These are phyloP conservation scores for Hipposideros armiger DNA, from an alignment of 2,113 vertebrate genomes.

Conservation along the genomic window DNA sequence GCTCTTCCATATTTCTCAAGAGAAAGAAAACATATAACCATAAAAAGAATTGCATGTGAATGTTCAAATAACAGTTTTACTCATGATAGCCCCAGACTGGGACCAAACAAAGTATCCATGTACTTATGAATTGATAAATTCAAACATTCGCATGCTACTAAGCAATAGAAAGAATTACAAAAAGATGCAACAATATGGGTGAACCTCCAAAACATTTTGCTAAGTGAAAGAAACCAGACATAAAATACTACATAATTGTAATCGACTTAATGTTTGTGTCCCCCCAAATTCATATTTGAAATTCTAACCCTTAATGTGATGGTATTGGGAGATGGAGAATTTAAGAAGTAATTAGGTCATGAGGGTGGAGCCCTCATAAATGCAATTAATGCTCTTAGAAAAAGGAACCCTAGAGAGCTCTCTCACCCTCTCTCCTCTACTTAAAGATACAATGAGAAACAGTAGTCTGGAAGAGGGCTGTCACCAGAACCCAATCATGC, in stretches of 20 bases:
- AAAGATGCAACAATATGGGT: not conserved
- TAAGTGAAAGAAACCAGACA: not conserved
- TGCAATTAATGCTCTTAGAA: not conserved
- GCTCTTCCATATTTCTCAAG: not conserved
- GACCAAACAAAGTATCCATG: not conserved
- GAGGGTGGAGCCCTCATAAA: not conserved
- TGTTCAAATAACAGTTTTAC: not conserved
- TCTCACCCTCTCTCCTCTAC: not conserved
- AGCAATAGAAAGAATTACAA: not conserved
- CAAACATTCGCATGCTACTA: not conserved
- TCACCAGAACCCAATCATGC: not conserved
- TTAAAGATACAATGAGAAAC: not conserved
- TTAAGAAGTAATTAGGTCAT: not conserved
- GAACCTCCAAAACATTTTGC: not conserved
- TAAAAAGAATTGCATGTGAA: not conserved
- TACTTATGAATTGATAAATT: not conserved
- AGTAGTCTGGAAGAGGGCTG: not conserved
- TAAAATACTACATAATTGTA: not conserved
- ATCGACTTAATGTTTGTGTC: not conserved
- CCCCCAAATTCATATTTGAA: not conserved
- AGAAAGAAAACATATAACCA: not conserved
- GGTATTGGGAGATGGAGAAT: not conserved
- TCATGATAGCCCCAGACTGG: not conserved
- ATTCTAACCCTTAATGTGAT: not conserved
- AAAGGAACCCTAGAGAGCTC: not conserved